Base-by-base conservation (phyloP, 2,888 invertebrate species). In the Acronicta leporina region DNA sequence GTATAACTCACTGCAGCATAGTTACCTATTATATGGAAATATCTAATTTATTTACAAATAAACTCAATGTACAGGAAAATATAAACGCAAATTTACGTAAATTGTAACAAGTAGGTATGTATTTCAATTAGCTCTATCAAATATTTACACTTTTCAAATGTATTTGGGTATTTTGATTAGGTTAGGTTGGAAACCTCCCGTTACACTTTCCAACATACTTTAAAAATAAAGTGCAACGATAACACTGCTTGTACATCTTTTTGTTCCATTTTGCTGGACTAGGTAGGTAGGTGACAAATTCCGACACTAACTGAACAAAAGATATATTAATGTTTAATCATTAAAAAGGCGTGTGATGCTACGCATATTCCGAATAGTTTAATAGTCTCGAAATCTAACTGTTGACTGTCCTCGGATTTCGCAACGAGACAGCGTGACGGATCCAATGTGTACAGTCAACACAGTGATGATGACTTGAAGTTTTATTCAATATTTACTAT, bases 351-450 rank as follows among this genome's bases (percentile, higher is more conserved):
- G 48, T 49, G 45, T 45, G 50, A 48, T 62, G 57, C 51, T 62
- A 43, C 57, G 63, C 57, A 63, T 61, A 60, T 49, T 65, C 57
- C 41, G 46, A 40, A 58, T 50, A 59, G 50, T 40, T 56, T 62
- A n/a, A 59, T 68, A 56, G 52, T 66, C 64, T 55, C 63, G 61
- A 63, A 67, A 73, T 68, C 67, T 61, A 35, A 27, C 51, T 62
- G 56, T 49, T 54, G 56, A 59, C 56, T 48, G 73, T 73, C 77
- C 81, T 79, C 70, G 77, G 46, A 60, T 82, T 81, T 75, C 73
- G 77, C 74, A 82, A 82, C 56, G 13, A 44, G 52, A 16, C 59
- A 59, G 67, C 70, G 66, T 69, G 71, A 67, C 71, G 63, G 52
- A 60, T 59, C 57, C 35, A 65, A 73, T 63, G 52, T 54, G 60